These are phyloP conservation scores for Paramormyrops hopkinsi DNA, from an alignment of 2,797 vertebrate species.

Conservation along the genomic window DNA sequence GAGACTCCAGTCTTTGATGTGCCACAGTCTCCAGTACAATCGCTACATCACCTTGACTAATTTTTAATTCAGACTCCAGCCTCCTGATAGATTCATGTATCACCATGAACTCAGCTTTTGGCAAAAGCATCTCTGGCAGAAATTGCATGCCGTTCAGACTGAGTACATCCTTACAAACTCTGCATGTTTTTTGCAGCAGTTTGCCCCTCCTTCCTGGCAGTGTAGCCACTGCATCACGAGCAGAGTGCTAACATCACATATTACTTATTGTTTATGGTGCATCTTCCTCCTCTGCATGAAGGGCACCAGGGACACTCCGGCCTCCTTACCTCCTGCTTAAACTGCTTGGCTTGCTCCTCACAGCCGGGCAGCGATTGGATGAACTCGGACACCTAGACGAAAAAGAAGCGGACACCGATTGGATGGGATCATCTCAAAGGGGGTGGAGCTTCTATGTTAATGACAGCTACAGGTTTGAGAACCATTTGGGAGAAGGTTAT, in stretches of 20 bases:
- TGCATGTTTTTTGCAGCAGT: neutral
- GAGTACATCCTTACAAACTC: neutral
- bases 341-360: constrained; percentile 75
- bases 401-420: neutral
- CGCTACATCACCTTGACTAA: neutral
- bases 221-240: neutral
- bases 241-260: neutral
- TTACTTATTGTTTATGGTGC: neutral
- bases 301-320: neutral
- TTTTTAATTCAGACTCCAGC: neutral
- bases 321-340: constrained; percentile 82
- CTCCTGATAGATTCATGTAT: neutral
- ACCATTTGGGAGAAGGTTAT: neutral
- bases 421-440: neutral
- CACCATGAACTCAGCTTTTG: neutral
- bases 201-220: neutral
- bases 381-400: constrained; percentile 74
- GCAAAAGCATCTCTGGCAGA: neutral
- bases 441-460: neutral
- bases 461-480: neutral
- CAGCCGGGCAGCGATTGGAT: constrained; percentile 82
- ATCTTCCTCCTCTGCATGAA: neutral
- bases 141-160: neutral
- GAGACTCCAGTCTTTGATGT: neutral
- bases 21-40: neutral